Base-by-base conservation (phyloP, 2,888 invertebrate genomes). In the Mesochorus sp. region DNA sequence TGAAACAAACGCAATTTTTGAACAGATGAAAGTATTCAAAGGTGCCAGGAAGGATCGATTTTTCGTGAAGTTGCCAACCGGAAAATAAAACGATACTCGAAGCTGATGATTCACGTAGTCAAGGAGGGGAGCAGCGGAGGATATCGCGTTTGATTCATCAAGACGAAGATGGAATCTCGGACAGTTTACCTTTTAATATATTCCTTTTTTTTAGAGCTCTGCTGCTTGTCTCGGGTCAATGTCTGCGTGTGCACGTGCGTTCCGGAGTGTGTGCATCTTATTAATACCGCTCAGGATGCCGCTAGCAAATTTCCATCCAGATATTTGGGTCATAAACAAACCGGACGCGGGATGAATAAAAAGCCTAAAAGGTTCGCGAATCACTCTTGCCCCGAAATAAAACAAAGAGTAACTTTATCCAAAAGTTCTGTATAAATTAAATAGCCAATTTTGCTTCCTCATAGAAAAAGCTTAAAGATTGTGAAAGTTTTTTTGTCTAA, bases 341-440 rank as follows among this genome's bases (percentile, higher is more conserved):
- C 80, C 73, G 80, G 80, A 74, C 76, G n/a, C 70, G 47, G 39
- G n/a, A n/a, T n/a, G 51, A 76, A 68, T 74, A 80, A 76, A 80
- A 73, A 70, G 53, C 17, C 8, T 61, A 55, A 67, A 74, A 79
- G 70, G 53, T 47, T 39, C 24, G 47, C 26, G 62, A n/a, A 12
- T 28, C n/a, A 14, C 55, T 28, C 24, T 31, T 10, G 10, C 39
- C n/a, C n/a, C n/a, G n/a, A n/a, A n/a, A n/a, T n/a, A n/a, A n/a
- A n/a, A n/a, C n/a, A n/a, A n/a, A n/a, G n/a, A n/a, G n/a, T n/a
- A n/a, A n/a, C n/a, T n/a, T n/a, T n/a, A n/a, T n/a, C n/a, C n/a
- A n/a, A n/a, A n/a, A n/a, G n/a, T n/a, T n/a, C n/a, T n/a, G n/a
- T n/a, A n/a, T n/a, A n/a, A n/a, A n/a, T n/a, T n/a, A n/a, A n/a